phyloP scores from a whole-genome alignment of 1,140 invertebrate species.

The Dermatophagoides farinae region DNA sequence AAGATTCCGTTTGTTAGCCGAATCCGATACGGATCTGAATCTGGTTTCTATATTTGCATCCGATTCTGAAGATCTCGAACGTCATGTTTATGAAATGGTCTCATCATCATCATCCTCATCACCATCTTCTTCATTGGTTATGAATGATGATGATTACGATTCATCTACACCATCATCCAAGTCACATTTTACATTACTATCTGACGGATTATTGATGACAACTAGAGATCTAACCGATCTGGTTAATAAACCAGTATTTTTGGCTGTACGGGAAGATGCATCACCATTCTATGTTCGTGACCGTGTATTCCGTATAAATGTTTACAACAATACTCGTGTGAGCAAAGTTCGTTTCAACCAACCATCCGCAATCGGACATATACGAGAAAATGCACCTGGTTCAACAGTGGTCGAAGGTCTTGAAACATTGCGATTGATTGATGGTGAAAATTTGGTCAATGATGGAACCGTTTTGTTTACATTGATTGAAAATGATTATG shows the following conservation, averaged over 20 bases:
- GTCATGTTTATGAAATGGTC: slow-evolving; percentile 1
- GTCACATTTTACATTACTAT: slow-evolving; percentile 50
- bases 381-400: slow-evolving; percentile 47
- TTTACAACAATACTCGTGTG: slow-evolving; percentile 57
- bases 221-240: slow-evolving; percentile 55
- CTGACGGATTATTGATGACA: slow-evolving; percentile 70
- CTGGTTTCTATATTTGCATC: slow-evolving; percentile 7
- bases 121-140: neutral
- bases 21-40: slow-evolving; percentile 7
- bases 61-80: slow-evolving; percentile 5
- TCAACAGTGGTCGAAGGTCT: slow-evolving; percentile 45
- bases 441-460: slow-evolving; percentile 37
- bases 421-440: slow-evolving; percentile 25
- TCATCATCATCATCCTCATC: no score
- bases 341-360: slow-evolving; percentile 51
- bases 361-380: slow-evolving; percentile 38
- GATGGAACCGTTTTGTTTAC: slow-evolving; percentile 54
- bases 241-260: slow-evolving; percentile 51
- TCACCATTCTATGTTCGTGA: slow-evolving; percentile 37
- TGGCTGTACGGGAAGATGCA: slow-evolving; percentile 51
- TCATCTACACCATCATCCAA: neutral
- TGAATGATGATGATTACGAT: neutral
- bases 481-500: slow-evolving; percentile 18
- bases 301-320: slow-evolving; percentile 52
- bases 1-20: slow-evolving; percentile 5